phyloP scores from a whole-genome alignment of 2,888 invertebrate species.

The Aleiodes leptofemur region DNA sequence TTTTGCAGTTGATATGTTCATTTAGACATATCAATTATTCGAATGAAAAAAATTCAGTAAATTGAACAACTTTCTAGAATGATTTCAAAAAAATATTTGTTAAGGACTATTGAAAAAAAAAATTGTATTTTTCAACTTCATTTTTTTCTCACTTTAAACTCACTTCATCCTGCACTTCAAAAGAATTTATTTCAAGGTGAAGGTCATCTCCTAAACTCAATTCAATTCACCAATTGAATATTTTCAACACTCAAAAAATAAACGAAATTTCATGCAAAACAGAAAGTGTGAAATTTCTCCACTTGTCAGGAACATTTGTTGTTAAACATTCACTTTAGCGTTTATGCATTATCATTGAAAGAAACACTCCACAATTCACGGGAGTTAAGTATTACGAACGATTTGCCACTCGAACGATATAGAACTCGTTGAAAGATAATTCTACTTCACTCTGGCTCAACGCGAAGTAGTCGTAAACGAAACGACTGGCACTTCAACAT shows the following conservation, averaged over 20 bases:
- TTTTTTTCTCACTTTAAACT: no score
- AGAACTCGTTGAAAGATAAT: conserved; percentile 23
- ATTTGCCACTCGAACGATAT: conserved; percentile 7
- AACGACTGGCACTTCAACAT: conserved; percentile 21
- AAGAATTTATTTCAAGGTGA: no score
- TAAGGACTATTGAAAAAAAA: no score
- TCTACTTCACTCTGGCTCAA: conserved; percentile 9
- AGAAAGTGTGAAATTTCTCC: conserved; percentile 1
- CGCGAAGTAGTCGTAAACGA: conserved; percentile 29
- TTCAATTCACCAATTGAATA: background rate
- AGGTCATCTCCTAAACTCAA: no score
- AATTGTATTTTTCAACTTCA: no score
- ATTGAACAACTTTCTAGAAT: no score
- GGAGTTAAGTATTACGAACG: background rate
- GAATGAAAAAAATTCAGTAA: no score
- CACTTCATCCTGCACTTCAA: no score
- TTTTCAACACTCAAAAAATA: background rate
- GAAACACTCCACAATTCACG: background rate
- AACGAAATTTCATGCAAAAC: background rate
- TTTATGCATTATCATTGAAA: background rate
- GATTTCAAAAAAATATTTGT: no score
- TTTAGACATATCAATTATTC: no score
- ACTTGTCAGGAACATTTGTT: background rate
- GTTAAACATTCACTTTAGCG: conserved; percentile 14
- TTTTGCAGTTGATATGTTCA: no score